phyloP scores from a whole-genome alignment of 2,797 vertebrate species.

The Hydrophis major region DNA sequence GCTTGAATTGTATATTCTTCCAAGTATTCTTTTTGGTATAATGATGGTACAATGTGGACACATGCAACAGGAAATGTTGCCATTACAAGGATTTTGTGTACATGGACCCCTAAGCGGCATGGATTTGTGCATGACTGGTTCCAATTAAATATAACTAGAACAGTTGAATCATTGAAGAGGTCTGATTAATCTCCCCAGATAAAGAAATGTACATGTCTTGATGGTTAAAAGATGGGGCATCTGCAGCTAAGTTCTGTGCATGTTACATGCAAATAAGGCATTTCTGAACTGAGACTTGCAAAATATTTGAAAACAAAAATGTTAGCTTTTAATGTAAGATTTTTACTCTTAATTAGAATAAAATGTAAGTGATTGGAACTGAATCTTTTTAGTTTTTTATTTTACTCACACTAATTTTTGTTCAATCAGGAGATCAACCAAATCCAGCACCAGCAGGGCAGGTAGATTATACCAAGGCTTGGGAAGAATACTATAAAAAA shows the following conservation, averaged over 20 bases:
- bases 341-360: background rate
- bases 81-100: background rate
- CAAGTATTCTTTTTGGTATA: background rate
- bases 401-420: constrained; percentile 43
- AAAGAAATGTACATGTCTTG: background rate
- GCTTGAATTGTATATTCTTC: background rate
- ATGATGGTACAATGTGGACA: background rate
- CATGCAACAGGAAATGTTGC: background rate
- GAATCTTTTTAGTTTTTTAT: background rate
- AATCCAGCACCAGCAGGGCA: constrained; percentile 96
- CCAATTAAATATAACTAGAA: background rate
- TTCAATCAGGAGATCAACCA: constrained; percentile 93
- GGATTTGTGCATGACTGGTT: background rate
- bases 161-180: background rate
- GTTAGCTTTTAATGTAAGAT: background rate
- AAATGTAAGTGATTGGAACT: background rate
- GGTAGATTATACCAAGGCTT: constrained; percentile 99
- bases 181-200: background rate
- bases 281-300: background rate
- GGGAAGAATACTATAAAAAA: constrained; percentile 99
- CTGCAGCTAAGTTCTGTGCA: background rate
- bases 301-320: background rate
- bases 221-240: background rate
- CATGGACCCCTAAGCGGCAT: too few relatives aligned
- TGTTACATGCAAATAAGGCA: background rate